Base-by-base conservation (phyloP, 2,888 invertebrate species). In the Mesorhabditis spiculigera region DNA sequence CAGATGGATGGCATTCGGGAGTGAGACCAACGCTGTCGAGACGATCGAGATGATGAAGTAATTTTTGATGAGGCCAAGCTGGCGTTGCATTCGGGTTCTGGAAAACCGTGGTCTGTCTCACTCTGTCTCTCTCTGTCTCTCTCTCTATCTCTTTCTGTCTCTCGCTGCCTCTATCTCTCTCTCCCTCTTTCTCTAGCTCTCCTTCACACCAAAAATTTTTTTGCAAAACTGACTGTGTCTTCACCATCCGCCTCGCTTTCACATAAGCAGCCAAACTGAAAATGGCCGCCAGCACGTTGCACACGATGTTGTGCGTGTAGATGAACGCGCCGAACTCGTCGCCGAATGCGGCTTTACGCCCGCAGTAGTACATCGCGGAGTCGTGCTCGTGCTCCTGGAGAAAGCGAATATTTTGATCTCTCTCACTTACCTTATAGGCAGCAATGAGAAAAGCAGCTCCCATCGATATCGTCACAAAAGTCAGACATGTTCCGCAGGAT, bases 331-430 rank as follows among this genome's bases (percentile, higher is more conserved):
- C 80, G 68, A 77, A 80, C 16, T 71, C 71, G 63, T 78, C 75
- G 13, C 79, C 77, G 61, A 80, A 80, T 5, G 80, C 80, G 0
- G 80, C 80, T 66, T 80, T 80, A 28, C 80, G 42, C 44, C 80
- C 80, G 71, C 80, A 80, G 67, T 77, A 74, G 67, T 77, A 80
- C 16, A 64, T 67, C 4, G 76, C 72, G 8, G 65, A 45, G 63
- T 77, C 73, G 65, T 74, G 67, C 28, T 75, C 10, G 69, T 69
- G 67, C 69, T 8, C 63, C 63, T 63, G 63, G 16, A 63, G 6
- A 2, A 28, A 16, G 8, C 8, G 6, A 28, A 8, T n/a, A 3
- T 13, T 28, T 63, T 63, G 6, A n/a, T 28, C 6, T 63, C 8
- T 28, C 28, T 63, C n/a, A 28, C 43, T 43, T 50, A 41, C 16